These are phyloP conservation scores for Colossoma macropomum DNA, from an alignment of 2,113 vertebrate genomes.

Conservation along the genomic window DNA sequence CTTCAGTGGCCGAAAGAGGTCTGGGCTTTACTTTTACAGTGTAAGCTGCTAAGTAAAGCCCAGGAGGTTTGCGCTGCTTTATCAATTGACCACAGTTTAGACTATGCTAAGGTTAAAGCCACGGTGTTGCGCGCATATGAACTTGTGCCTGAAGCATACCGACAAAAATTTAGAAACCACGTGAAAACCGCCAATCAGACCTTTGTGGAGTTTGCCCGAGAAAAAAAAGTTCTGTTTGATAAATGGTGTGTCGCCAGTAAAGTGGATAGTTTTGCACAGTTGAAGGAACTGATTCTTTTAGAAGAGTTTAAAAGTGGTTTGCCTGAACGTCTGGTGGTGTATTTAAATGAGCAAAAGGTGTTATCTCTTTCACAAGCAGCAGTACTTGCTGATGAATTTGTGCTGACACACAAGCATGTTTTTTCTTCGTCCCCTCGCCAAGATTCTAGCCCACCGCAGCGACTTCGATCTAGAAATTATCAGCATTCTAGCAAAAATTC, in stretches of 20 bases:
- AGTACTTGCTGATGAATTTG: not conserved
- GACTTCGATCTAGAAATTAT: not conserved
- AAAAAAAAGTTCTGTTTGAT: not conserved
- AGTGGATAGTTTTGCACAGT: not conserved
- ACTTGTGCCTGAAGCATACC: too few relatives aligned
- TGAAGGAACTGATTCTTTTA: not conserved
- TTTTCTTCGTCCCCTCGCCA: not conserved
- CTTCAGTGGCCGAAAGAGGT: too few relatives aligned
- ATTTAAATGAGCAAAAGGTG: not conserved
- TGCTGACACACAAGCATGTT: conserved; percentile 6
- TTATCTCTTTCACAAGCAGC: not conserved
- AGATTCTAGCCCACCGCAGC: not conserved
- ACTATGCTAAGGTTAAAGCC: not conserved
- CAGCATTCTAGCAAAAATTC: not conserved
- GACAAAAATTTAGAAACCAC: not conserved
- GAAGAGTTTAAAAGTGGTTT: not conserved
- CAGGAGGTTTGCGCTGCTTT: not conserved
- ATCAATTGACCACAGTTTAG: not conserved
- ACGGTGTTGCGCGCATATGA: not conserved
- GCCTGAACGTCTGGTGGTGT: not conserved
- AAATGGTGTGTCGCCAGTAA: too few relatives aligned
- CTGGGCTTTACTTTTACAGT: too few relatives aligned
- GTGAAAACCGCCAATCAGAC: not conserved
- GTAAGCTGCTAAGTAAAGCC: too few relatives aligned
- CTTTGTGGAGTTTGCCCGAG: too few relatives aligned